A percentile compares a stretch with the other conserved stretches of the same genome.
Conservation (phyloP, 2,113 vertebrate species). For the Brachyistius frenatus region DNA sequence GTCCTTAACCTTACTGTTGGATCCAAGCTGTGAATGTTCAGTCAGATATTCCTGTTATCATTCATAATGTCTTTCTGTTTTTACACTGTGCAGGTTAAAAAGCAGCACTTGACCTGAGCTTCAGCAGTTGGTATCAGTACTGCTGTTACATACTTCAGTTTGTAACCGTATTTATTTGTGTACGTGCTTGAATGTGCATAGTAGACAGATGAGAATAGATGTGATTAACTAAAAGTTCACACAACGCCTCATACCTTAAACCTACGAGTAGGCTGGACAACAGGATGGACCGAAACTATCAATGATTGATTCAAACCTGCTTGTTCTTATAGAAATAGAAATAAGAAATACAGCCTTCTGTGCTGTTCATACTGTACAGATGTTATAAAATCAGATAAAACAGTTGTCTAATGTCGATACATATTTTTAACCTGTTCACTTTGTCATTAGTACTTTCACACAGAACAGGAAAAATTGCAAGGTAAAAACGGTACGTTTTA, state of each 20-base stretch:
- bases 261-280: neutral
- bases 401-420: no score
- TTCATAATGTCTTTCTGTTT: constrained; percentile 36
- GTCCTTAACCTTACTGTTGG: constrained; percentile 35
- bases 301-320: constrained; percentile 24
- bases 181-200: neutral
- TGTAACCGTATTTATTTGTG: constrained; percentile 18
- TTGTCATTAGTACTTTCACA: no score
- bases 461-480: no score
- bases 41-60: constrained; percentile 47
- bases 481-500: no score
- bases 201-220: constrained; percentile 13
- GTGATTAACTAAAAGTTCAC: constrained; percentile 14
- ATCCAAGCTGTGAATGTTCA: constrained; percentile 42
- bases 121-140: constrained; percentile 9
- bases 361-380: neutral
- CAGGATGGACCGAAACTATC: neutral
- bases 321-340: neutral
- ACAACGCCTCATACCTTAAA: neutral
- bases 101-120: constrained; percentile 55
- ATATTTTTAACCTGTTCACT: no score
- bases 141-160: neutral
- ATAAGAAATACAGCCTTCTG: neutral
- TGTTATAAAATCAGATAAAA: neutral
- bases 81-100: constrained; percentile 43